Evolutionary conservation across 2,888 invertebrate species (phyloP).

Genomic region (Macaria notata): DNA sequence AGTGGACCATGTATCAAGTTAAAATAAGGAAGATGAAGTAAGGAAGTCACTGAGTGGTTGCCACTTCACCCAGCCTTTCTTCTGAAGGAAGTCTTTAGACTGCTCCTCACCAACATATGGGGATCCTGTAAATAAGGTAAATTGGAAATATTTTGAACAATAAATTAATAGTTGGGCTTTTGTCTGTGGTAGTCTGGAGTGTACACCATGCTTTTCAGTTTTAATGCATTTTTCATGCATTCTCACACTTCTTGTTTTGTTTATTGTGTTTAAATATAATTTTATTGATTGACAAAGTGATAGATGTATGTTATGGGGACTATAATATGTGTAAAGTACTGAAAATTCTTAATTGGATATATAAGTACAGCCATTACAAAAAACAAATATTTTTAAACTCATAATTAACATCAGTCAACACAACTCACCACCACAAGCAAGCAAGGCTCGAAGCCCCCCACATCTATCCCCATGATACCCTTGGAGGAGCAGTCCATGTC

Average conservation of each 20-base stretch:
- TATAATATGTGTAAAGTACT: no score
- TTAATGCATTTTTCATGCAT: no score
- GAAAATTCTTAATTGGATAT: no score
- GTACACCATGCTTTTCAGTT: no score
- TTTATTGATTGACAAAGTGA: no score
- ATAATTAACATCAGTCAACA: background rate
- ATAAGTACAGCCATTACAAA: no score
- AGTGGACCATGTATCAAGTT: constrained; percentile 98
- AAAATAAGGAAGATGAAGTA: constrained; percentile 71
- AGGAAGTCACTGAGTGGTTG: constrained; percentile 81
- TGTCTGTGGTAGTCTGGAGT: no score
- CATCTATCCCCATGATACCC: constrained; percentile 85
- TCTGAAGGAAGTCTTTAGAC: constrained; percentile 69
- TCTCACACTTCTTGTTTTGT: no score
- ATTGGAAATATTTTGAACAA: no score
- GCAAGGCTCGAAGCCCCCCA: constrained; percentile 59
- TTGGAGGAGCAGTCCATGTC: constrained; percentile 87
- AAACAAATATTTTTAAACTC: background rate
- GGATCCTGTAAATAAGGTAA: constrained; percentile 80
- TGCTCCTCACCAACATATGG: constrained; percentile 78
- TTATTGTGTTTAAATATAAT: no score
- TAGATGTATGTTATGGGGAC: no score
- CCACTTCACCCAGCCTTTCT: constrained; percentile 85
- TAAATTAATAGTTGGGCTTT: no score
- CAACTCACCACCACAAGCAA: constrained; percentile 81